Percentiles rank a stretch among this genome's conserved stretches.
Evolutionary conservation across 53 echinoderm and acorn worm genomes (phyloP).

Genomic region (Stichopus horrens): DNA sequence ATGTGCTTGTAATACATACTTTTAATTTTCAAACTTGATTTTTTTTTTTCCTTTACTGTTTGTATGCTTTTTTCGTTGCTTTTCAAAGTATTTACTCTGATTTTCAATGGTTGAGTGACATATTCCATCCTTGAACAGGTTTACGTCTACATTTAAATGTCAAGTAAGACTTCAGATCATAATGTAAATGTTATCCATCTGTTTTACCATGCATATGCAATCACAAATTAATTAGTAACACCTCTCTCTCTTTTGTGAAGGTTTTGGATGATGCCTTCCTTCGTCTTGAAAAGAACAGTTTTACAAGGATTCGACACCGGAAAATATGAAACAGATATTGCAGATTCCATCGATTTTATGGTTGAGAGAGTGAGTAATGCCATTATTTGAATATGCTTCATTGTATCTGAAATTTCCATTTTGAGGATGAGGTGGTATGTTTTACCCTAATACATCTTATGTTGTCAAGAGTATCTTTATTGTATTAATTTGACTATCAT

Average conservation of each 20-base stretch:
- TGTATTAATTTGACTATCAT: too few species aligned
- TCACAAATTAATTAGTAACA: not conserved
- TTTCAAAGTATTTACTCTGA: too few species aligned
- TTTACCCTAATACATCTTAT: too few species aligned
- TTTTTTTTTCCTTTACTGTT: too few species aligned
- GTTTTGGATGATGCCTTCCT: constrained; percentile 95
- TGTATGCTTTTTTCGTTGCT: too few species aligned
- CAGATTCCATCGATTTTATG: constrained; percentile 96
- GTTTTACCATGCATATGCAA: not conserved
- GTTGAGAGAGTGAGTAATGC: constrained; percentile 81
- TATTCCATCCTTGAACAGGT: not conserved
- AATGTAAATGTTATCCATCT: not conserved
- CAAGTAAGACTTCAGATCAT: not conserved
- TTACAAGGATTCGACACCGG: constrained; percentile 77
- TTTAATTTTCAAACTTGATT: too few species aligned
- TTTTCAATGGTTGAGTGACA: not conserved
- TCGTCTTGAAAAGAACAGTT: constrained; percentile 91
- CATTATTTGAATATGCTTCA: too few species aligned
- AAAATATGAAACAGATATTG: constrained; percentile 71
- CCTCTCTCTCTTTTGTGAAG: constrained; percentile 42
- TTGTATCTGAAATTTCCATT: too few species aligned
- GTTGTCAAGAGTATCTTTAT: too few species aligned
- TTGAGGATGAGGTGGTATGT: too few species aligned
- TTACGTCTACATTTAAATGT: not conserved
- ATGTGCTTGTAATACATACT: too few species aligned